Evolutionary conservation across 2,113 vertebrate species (phyloP).

Genomic region (Malurus elegans): DNA sequence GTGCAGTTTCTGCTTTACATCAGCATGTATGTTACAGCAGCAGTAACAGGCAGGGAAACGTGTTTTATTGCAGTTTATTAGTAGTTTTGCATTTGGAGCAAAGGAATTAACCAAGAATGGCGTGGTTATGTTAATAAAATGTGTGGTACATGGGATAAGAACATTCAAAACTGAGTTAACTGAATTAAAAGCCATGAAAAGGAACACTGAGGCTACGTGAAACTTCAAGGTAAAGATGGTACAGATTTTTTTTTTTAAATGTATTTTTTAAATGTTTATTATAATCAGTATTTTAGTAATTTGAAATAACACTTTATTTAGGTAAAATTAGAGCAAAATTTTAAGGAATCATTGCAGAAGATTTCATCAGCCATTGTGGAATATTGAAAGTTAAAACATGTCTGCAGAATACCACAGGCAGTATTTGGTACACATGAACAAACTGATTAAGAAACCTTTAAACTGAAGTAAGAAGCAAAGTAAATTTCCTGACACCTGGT

Average conservation of each 20-base stretch:
- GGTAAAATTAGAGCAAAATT: not conserved
- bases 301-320: not conserved
- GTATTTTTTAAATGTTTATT: rapidly evolving
- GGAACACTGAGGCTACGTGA: not conserved
- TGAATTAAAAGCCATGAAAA: not conserved
- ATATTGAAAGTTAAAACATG: not conserved
- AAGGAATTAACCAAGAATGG: not conserved
- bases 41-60: not conserved
- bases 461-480: not conserved
- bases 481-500: not conserved
- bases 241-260: not conserved
- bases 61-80: not conserved
- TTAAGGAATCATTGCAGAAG: not conserved
- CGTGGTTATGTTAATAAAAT: not conserved
- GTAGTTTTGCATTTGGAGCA: not conserved
- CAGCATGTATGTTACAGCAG: constrained; percentile 39
- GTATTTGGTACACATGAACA: not conserved
- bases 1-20: constrained; percentile 83
- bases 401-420: not conserved
- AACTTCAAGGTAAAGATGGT: not conserved
- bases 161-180: not conserved
- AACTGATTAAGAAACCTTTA: not conserved
- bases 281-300: not conserved
- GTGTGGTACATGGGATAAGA: not conserved
- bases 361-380: not conserved